Percentiles rank a stretch among this genome's conserved stretches.
These are phyloP conservation scores for Fabriciana adippe DNA, from an alignment of 2,888 invertebrate genomes.

Conservation along the genomic window DNA sequence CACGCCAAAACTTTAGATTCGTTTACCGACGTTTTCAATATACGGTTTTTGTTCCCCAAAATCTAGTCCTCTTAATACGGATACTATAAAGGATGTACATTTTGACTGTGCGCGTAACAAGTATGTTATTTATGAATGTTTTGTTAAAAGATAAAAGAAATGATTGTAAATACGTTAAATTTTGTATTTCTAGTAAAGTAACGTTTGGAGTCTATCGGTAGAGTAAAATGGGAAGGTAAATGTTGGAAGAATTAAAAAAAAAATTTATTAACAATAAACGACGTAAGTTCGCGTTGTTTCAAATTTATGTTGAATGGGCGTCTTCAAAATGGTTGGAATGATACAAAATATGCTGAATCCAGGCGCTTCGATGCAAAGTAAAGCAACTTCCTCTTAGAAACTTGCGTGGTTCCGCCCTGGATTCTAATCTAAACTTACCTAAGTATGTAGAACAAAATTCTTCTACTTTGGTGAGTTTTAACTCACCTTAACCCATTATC, in stretches of 20 bases:
- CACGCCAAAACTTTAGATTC: conserved; percentile 52
- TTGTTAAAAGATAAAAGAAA: conserved; percentile 76
- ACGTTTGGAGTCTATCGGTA: conserved; percentile 74
- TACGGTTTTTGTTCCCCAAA: conserved; percentile 63
- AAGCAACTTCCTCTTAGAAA: conserved; percentile 80
- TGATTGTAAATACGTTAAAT: conserved; percentile 83
- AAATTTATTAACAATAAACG: conserved; percentile 57
- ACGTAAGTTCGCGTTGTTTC: conserved; percentile 46
- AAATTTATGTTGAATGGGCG: conserved; percentile 44
- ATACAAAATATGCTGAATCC: conserved; percentile 58
- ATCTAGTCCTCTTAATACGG: conserved; percentile 74
- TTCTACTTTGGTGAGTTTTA: conserved; percentile 42
- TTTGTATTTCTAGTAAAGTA: conserved; percentile 82
- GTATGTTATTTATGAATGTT: conserved; percentile 79
- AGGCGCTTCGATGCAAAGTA: conserved; percentile 70
- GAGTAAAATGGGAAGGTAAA: conserved; percentile 58
- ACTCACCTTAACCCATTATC: conserved; percentile 28
- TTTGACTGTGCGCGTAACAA: conserved; percentile 74
- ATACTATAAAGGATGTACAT: conserved; percentile 70
- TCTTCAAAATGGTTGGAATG: conserved; percentile 48
- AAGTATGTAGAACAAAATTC: conserved; percentile 41
- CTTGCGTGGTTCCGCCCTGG: conserved; percentile 74
- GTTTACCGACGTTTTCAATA: conserved; percentile 47
- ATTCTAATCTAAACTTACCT: conserved; percentile 59
- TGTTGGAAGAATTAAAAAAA: conserved; percentile 57